Evolutionary conservation across 1,140 invertebrate genomes (phyloP).

Genomic region (Lepidurus couesii): DNA sequence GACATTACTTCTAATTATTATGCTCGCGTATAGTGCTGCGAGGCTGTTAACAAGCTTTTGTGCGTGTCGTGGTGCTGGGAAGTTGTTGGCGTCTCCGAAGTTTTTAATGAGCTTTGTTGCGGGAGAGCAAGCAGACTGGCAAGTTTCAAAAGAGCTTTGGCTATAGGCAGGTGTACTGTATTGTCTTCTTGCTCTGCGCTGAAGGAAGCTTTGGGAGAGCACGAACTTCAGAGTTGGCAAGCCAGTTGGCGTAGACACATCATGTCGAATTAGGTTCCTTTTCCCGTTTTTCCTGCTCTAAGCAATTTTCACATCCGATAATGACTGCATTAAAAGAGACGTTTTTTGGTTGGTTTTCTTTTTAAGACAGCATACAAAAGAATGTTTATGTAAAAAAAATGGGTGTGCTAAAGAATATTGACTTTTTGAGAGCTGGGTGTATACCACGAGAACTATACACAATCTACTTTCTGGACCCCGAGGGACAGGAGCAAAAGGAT

Average conservation of each 20-base stretch:
- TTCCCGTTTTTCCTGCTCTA: not conserved
- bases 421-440: not conserved
- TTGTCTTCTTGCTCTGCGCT: not conserved
- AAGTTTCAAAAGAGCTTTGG: not conserved
- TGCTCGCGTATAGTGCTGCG: not conserved
- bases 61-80: not conserved
- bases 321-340: not conserved
- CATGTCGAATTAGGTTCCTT: not conserved
- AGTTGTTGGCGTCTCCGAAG: conserved; percentile 4
- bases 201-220: not conserved
- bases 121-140: conserved; percentile 5
- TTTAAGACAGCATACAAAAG: not conserved
- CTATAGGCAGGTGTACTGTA: not conserved
- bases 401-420: not conserved
- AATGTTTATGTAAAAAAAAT: not conserved
- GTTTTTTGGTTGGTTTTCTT: not conserved
- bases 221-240: conserved; percentile 3
- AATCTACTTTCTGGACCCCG: not conserved
- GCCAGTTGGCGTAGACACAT: not conserved
- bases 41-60: not conserved
- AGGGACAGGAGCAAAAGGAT: not conserved
- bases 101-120: conserved; percentile 20
- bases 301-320: conserved; percentile 1
- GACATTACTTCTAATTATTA: not conserved
- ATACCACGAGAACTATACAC: not conserved